Evolutionary conservation across 2,797 vertebrate species (phyloP).

Genomic region (Staurois parvus): DNA sequence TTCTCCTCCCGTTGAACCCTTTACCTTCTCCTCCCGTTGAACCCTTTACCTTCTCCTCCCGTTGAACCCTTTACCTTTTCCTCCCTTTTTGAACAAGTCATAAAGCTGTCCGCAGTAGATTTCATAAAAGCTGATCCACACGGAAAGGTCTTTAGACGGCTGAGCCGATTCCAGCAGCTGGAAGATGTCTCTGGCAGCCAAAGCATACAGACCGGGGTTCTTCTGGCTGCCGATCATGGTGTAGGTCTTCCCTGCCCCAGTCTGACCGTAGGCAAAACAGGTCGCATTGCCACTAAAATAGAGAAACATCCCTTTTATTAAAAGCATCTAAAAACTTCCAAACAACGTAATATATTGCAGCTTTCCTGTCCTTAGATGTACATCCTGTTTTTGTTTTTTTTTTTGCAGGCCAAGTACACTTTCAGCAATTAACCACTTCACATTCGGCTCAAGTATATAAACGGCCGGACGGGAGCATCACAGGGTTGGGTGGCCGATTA

Average conservation of each 20-base stretch:
- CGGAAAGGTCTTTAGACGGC: slow-evolving; percentile 69
- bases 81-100: slow-evolving; percentile 87
- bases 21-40: slow-evolving; percentile 89
- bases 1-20: slow-evolving; percentile 82
- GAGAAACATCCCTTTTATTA: neutral
- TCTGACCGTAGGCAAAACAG: slow-evolving; percentile 93
- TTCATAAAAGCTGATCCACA: slow-evolving; percentile 93
- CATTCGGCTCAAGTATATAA: no score
- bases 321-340: slow-evolving; percentile 63
- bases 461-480: no score
- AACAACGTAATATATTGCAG: no score
- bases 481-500: no score
- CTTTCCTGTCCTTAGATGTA: no score
- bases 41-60: slow-evolving; percentile 85
- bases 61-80: slow-evolving; percentile 85
- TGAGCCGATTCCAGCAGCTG: slow-evolving; percentile 75
- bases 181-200: slow-evolving; percentile 90
- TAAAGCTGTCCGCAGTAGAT: slow-evolving; percentile 94
- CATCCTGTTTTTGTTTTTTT: no score
- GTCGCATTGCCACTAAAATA: slow-evolving; percentile 85
- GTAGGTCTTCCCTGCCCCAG: slow-evolving; percentile 92
- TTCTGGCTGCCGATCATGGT: slow-evolving; percentile 88
- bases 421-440: no score
- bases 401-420: no score
- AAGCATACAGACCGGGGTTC: slow-evolving; percentile 84